Evolutionary conservation across 53 echinoderm and acorn worm species (phyloP).

Genomic region (Paracentrotus lividus): DNA sequence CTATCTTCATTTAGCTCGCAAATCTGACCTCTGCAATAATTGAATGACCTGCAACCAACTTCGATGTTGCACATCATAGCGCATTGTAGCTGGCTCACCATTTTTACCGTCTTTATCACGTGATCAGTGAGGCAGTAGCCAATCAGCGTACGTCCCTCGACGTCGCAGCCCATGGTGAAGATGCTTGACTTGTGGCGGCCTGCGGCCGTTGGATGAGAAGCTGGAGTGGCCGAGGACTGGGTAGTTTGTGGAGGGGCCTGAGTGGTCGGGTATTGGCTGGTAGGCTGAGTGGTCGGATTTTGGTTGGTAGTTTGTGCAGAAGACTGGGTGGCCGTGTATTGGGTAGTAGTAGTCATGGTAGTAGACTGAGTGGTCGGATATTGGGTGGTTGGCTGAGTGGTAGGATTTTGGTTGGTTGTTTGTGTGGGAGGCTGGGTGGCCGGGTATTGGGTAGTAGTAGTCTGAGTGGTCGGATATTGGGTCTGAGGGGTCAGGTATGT

Average conservation of each 20-base stretch:
- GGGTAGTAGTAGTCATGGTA: no score
- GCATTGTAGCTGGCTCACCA: background rate
- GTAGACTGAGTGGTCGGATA: no score
- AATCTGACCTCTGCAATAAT: background rate
- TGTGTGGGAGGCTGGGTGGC: no score
- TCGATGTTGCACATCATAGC: background rate
- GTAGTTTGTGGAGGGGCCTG: background rate
- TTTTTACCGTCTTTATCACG: background rate
- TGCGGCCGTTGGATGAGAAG: background rate
- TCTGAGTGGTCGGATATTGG: no score
- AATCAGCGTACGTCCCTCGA: background rate
- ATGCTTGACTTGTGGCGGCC: background rate
- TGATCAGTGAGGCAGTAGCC: slow-evolving; percentile 21
- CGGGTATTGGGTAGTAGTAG: no score
- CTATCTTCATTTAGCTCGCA: slow-evolving; percentile 13
- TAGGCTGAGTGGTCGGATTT: no score
- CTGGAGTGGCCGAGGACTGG: background rate
- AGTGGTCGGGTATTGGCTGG: background rate
- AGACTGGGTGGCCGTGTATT: no score
- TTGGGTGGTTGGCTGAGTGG: no score
- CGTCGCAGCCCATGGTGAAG: background rate
- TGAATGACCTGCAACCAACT: background rate
- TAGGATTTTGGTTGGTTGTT: no score
- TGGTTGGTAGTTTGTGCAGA: background rate
- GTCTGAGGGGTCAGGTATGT: no score